These are phyloP conservation scores for Callionymus lyra DNA, from an alignment of 2,113 vertebrate species.

Conservation along the genomic window DNA sequence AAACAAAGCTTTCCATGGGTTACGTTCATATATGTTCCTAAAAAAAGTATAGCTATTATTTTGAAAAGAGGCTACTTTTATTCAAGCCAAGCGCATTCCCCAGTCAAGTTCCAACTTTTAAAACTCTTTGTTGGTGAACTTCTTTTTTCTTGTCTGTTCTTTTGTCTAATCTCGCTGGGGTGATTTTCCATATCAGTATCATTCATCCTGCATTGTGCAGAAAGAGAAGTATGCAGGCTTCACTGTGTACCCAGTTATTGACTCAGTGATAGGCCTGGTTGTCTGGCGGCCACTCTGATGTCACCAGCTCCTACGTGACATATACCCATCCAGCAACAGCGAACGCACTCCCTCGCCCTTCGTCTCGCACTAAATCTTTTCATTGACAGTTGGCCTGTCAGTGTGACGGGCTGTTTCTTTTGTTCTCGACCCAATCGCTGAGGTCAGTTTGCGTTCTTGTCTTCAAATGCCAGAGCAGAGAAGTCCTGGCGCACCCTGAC, in stretches of 20 bases:
- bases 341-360: slow-evolving; percentile 26
- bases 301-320: slow-evolving; percentile 59
- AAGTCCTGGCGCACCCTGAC: slow-evolving; percentile 47
- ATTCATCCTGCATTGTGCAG: slow-evolving; percentile 56
- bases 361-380: slow-evolving; percentile 47
- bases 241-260: slow-evolving; percentile 64
- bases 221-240: slow-evolving; percentile 59
- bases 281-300: slow-evolving; percentile 58
- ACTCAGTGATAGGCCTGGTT: slow-evolving; percentile 68
- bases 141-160: slow-evolving; percentile 44
- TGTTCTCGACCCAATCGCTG: slow-evolving; percentile 38
- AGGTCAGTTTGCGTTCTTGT: slow-evolving; percentile 45
- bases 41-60: too few species aligned
- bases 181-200: slow-evolving; percentile 62
- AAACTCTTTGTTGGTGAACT: slow-evolving; percentile 64
- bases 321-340: slow-evolving; percentile 49
- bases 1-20: too few species aligned
- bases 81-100: too few species aligned
- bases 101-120: too few species aligned
- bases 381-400: slow-evolving; percentile 37
- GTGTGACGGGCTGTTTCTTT: slow-evolving; percentile 47
- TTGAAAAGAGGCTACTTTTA: too few species aligned
- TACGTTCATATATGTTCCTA: too few species aligned
- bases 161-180: slow-evolving; percentile 66
- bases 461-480: slow-evolving; percentile 33